Evolutionary conservation across 2,113 vertebrate species (phyloP), one percentile per base, ranked within the genome.

Genomic region (Leuciscus idus): DNA sequence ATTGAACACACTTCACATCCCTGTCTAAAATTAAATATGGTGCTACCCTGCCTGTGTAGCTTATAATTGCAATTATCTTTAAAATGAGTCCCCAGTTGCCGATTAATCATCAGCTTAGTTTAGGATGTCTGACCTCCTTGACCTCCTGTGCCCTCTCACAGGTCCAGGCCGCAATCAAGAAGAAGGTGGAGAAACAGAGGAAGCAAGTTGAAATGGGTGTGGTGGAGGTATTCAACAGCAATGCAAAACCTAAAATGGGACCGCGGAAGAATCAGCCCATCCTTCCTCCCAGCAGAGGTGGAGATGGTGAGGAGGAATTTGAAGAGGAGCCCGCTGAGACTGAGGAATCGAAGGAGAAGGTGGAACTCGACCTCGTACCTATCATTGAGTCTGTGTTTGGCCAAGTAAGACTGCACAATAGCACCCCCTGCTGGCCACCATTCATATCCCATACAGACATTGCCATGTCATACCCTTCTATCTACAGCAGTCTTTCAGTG

Each of bases 131-230:
- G 33, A 64, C 55, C 59, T 48, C 13, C 17, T 57, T 81, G 33
- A 64, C 55, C 59, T 48, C 13, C 17, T 57, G 55, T 55, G 81
- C 13, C 43, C 70, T 7, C 64, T 33, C n/a, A 21, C 90, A 95
- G 95, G 93, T 95, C 10, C 94, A 95, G 88, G 94, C 94, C 4
- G 84, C 93, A 73, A 95, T 95, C 89, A 95, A 93, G 81, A 95
- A 87, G 91, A 95, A 94, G 39, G 85, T 95, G 76, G 92, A 94
- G 90, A 95, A 92, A 89, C 93, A 94, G 90, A 95, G 85, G 81
- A 93, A 70, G 80, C 85, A 83, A 81, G 48, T 30, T 0, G 88
- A 76, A 21, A 85, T 84, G 11, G 85, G 81, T 2, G 84, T 80
- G 2, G 43, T 11, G 17, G 93, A 93, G 10, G 15, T 19, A 28